Percentiles rank a stretch among this genome's conserved stretches.
Conservation (phyloP, 2,888 invertebrate species). For the Cantharis flavilabris region DNA sequence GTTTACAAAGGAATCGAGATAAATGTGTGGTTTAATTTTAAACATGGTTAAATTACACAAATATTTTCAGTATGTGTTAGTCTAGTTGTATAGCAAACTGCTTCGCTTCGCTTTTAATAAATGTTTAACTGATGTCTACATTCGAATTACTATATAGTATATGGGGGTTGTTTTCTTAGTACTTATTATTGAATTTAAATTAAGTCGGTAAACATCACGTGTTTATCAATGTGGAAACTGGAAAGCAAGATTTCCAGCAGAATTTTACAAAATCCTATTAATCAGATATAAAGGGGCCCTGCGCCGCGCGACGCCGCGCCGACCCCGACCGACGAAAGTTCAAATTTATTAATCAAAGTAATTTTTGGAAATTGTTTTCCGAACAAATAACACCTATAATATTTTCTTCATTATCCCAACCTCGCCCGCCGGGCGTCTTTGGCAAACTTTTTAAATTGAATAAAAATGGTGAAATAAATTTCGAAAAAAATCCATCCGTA, state of each 20-base stretch:
- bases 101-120: conserved; percentile 13
- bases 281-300: too few species aligned
- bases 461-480: neutral
- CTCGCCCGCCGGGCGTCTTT: neutral
- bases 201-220: neutral
- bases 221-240: conserved; percentile 3
- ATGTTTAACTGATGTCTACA: conserved; percentile 17
- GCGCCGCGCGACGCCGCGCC: too few species aligned
- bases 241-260: neutral
- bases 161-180: conserved; percentile 8
- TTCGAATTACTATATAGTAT: neutral
- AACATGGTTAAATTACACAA: conserved; percentile 7
- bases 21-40: conserved; percentile 10
- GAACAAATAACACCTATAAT: neutral
- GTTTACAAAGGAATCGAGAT: neutral
- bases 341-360: neutral
- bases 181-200: conserved; percentile 7
- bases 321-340: too few species aligned
- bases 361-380: neutral
- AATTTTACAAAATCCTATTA: neutral
- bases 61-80: conserved; percentile 2
- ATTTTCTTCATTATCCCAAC: neutral
- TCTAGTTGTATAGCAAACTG: neutral
- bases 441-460: neutral
- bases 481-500: neutral